Conservation (phyloP, 2,797 vertebrate species). For the Esox masquinongy region DNA sequence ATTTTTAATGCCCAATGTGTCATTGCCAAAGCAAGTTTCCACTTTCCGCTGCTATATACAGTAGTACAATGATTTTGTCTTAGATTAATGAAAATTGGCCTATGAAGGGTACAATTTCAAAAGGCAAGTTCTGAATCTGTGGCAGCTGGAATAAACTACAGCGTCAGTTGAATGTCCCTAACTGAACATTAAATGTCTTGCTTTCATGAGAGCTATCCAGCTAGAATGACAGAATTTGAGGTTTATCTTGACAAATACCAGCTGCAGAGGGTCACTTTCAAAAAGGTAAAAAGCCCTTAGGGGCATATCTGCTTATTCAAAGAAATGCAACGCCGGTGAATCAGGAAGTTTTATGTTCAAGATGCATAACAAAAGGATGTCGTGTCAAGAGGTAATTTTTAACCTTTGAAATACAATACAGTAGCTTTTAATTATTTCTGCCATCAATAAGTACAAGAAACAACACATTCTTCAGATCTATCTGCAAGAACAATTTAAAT, state of each 20-base stretch:
- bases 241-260: constrained; percentile 73
- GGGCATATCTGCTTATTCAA: constrained; percentile 59
- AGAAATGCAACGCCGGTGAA: constrained; percentile 66
- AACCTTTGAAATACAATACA: background rate
- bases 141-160: constrained; percentile 48
- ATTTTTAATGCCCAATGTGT: background rate
- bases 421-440: constrained; percentile 4
- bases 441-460: background rate
- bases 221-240: constrained; percentile 42
- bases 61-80: background rate
- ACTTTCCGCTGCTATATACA: background rate
- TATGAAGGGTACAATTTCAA: constrained; percentile 7
- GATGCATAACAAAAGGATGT: constrained; percentile 16
- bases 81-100: constrained; percentile 21
- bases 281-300: constrained; percentile 58
- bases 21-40: background rate
- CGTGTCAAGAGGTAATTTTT: constrained; percentile 4
- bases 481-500: background rate
- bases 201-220: constrained; percentile 56
- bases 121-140: constrained; percentile 38
- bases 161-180: constrained; percentile 51
- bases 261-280: constrained; percentile 65
- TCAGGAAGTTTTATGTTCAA: constrained; percentile 37
- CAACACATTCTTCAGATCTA: background rate
- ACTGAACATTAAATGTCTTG: constrained; percentile 58